phyloP scores from a whole-genome alignment of 1,140 invertebrate species.

The Papilio aristodemus region DNA sequence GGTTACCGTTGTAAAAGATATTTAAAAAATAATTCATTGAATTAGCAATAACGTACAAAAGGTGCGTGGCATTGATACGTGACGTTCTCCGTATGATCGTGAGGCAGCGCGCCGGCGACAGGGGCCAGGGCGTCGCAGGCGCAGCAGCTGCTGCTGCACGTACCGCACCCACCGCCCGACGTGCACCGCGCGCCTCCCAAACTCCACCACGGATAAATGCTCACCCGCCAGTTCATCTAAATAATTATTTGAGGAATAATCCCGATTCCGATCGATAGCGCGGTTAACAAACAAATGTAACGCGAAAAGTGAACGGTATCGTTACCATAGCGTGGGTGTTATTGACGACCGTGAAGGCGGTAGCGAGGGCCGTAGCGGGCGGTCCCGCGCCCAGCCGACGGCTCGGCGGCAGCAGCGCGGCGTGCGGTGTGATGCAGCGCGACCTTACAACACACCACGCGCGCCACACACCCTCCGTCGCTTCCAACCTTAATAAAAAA shows the following conservation, averaged over 20 bases:
- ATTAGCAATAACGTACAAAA: slow-evolving; percentile 38
- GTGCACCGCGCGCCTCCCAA: slow-evolving; percentile 35
- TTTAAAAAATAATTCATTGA: too few relatives aligned
- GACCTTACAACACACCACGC: slow-evolving; percentile 38
- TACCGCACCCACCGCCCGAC: slow-evolving; percentile 39
- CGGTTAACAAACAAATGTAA: too few relatives aligned
- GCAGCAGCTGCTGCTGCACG: slow-evolving; percentile 45
- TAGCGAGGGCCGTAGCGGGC: slow-evolving; percentile 40
- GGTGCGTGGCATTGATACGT: slow-evolving; percentile 49
- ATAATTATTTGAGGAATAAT: too few relatives aligned
- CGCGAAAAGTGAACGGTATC: too few relatives aligned
- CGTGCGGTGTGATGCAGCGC: slow-evolving; percentile 41
- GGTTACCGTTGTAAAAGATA: too few relatives aligned
- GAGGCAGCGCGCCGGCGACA: slow-evolving; percentile 37
- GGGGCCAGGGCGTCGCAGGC: slow-evolving; percentile 47
- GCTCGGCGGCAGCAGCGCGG: slow-evolving; percentile 40
- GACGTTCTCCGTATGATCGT: slow-evolving; percentile 27
- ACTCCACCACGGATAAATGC: slow-evolving; percentile 44
- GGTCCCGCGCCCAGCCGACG: slow-evolving; percentile 50
- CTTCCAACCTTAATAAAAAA: slow-evolving; percentile 45
- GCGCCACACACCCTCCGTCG: slow-evolving; percentile 43
- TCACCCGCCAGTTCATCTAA: slow-evolving; percentile 50
- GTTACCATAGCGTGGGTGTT: slow-evolving; percentile 54
- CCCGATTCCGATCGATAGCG: too few relatives aligned
- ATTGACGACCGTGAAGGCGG: slow-evolving; percentile 43